Percentiles rank a stretch among this genome's conserved stretches.
Evolutionary conservation across 1,140 invertebrate genomes (phyloP).

Genomic region (Tetraneura akinire): DNA sequence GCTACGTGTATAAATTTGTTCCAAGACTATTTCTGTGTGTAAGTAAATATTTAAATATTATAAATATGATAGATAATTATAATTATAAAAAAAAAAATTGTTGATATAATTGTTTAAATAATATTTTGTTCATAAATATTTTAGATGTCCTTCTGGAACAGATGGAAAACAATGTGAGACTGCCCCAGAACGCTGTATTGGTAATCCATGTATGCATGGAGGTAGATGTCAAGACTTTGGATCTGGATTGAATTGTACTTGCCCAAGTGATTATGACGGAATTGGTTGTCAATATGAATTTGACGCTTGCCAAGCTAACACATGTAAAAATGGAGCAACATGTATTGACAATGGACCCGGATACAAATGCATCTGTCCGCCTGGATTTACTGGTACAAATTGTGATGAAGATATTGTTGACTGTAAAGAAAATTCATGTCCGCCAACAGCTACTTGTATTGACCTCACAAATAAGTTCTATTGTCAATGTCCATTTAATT

Average conservation of each 20-base stretch:
- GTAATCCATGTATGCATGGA: slow-evolving; percentile 93
- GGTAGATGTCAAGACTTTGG: slow-evolving; percentile 93
- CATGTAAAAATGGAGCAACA: slow-evolving; percentile 90
- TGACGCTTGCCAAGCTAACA: slow-evolving; percentile 82
- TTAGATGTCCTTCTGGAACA: slow-evolving; percentile 85
- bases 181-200: slow-evolving; percentile 91
- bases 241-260: slow-evolving; percentile 91
- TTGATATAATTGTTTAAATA: too few relatives aligned
- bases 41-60: slow-evolving; percentile 65
- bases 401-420: slow-evolving; percentile 92
- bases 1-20: slow-evolving; percentile 91
- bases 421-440: slow-evolving; percentile 91
- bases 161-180: slow-evolving; percentile 94
- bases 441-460: slow-evolving; percentile 89
- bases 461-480: slow-evolving; percentile 91
- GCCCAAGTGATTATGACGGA: slow-evolving; percentile 80
- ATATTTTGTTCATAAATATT: not conserved
- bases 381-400: slow-evolving; percentile 80
- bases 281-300: slow-evolving; percentile 93
- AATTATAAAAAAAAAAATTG: too few relatives aligned
- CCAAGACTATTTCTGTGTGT: slow-evolving; percentile 95
- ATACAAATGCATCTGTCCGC: slow-evolving; percentile 82
- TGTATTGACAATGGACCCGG: slow-evolving; percentile 82
- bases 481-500: slow-evolving; percentile 93
- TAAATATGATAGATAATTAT: too few relatives aligned